Evolutionary conservation across 2,113 vertebrate species (phyloP).

Genomic region (Clarias magur): DNA sequence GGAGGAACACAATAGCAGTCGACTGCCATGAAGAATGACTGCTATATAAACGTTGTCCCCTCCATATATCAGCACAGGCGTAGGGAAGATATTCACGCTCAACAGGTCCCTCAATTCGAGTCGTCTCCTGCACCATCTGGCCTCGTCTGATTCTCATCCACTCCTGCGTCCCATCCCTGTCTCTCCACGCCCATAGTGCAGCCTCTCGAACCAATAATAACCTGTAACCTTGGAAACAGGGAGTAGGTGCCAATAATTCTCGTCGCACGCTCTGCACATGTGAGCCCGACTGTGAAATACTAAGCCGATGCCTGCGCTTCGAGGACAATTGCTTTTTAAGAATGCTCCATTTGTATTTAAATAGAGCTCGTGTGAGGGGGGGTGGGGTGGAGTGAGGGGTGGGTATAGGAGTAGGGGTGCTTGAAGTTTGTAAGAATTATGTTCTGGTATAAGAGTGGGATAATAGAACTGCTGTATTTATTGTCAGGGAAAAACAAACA

Average conservation of each 20-base stretch:
- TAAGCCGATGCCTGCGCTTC: slow-evolving; percentile 47
- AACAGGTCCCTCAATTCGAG: slow-evolving; percentile 37
- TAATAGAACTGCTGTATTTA: slow-evolving; percentile 6
- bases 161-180: slow-evolving; percentile 30
- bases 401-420: not conserved
- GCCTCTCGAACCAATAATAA: slow-evolving; percentile 56
- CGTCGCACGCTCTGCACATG: slow-evolving; percentile 51
- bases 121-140: slow-evolving; percentile 40
- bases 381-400: not conserved
- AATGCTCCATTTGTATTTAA: slow-evolving; percentile 57
- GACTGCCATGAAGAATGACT: slow-evolving; percentile 11
- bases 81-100: slow-evolving; percentile 31
- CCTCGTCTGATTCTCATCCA: slow-evolving; percentile 43
- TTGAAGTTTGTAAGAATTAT: slow-evolving; percentile 31
- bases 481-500: slow-evolving; percentile 15
- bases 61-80: slow-evolving; percentile 8
- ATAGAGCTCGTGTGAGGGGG: slow-evolving; percentile 29
- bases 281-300: slow-evolving; percentile 58
- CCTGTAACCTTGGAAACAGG: slow-evolving; percentile 59
- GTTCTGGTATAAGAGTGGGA: slow-evolving; percentile 17
- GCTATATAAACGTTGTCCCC: not conserved
- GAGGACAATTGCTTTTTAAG: slow-evolving; percentile 59
- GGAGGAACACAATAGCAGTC: not conserved
- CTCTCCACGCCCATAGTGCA: slow-evolving; percentile 41
- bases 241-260: slow-evolving; percentile 57